Conservation (phyloP, 2,797 vertebrate genomes). For the Xenentodon cancila region DNA sequence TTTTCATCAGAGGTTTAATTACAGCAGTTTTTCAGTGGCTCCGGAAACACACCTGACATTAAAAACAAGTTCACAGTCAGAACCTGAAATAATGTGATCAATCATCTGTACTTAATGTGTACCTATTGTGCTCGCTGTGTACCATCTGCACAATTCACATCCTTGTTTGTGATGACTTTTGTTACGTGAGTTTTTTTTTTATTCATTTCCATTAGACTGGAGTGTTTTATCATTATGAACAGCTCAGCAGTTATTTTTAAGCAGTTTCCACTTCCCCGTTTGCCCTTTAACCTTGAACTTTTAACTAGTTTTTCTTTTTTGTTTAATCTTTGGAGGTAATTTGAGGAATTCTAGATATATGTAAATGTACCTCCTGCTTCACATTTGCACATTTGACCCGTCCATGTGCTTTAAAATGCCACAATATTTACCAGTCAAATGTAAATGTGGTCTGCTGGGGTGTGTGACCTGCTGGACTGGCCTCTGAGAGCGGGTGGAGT, state of each 20-base stretch:
- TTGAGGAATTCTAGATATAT: slow-evolving; percentile 6
- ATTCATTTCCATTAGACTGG: background rate
- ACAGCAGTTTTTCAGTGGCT: too few species aligned
- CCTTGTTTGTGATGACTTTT: background rate
- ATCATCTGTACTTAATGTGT: too few species aligned
- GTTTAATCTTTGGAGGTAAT: background rate
- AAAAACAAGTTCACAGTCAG: too few species aligned
- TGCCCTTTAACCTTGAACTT: slow-evolving; percentile 22
- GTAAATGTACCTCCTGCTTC: slow-evolving; percentile 18
- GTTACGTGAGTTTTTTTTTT: background rate
- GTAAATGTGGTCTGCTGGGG: slow-evolving; percentile 48
- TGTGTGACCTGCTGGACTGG: slow-evolving; percentile 27
- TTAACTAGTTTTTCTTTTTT: slow-evolving; percentile 16
- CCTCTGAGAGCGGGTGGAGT: slow-evolving; percentile 31
- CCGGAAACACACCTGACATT: too few species aligned
- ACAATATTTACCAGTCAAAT: slow-evolving; percentile 60
- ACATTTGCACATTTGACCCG: slow-evolving; percentile 22
- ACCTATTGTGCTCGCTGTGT: too few species aligned
- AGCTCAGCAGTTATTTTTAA: slow-evolving; percentile 10
- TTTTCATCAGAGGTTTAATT: too few species aligned
- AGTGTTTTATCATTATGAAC: slow-evolving; percentile 4
- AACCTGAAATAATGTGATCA: too few species aligned
- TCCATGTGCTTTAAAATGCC: slow-evolving; percentile 26
- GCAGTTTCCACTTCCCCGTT: slow-evolving; percentile 7
- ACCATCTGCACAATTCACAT: too few species aligned